These are phyloP conservation scores for Leptopterna dolabrata DNA, from an alignment of 2,888 invertebrate genomes.

Conservation along the genomic window DNA sequence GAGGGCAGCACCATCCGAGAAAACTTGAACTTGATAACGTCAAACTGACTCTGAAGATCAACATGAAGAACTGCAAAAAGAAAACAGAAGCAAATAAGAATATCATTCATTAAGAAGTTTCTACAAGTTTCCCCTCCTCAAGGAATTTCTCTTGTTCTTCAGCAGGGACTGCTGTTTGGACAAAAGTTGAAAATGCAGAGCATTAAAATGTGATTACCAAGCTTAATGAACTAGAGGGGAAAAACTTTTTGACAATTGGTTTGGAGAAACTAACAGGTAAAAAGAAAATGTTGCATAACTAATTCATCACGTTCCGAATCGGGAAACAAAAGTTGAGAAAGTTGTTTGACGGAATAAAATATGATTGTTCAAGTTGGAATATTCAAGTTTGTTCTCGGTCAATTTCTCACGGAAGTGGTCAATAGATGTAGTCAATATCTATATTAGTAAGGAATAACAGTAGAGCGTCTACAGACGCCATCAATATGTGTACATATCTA, in stretches of 20 bases:
- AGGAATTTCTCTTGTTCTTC: no score
- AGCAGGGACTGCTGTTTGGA: background rate
- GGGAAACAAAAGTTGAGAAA: background rate
- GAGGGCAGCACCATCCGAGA: no score
- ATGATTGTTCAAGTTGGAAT: no score
- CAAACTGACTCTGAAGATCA: background rate
- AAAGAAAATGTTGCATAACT: background rate
- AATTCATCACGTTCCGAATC: background rate
- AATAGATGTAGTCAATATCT: no score
- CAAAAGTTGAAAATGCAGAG: background rate
- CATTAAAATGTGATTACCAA: constrained; percentile 1
- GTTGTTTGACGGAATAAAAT: background rate
- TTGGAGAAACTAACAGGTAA: background rate
- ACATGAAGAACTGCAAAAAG: background rate
- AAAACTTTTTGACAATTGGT: background rate
- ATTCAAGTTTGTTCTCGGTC: no score
- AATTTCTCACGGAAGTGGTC: no score
- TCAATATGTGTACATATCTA: no score
- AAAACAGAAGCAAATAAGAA: background rate
- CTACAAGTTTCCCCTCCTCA: background rate
- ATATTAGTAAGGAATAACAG: no score
- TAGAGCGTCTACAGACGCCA: no score
- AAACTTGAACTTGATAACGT: background rate
- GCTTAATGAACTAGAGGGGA: background rate
- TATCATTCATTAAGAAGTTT: constrained; percentile 3